Evolutionary conservation across 2,797 vertebrate species (phyloP).

Genomic region (Rhinichthys osculus): DNA sequence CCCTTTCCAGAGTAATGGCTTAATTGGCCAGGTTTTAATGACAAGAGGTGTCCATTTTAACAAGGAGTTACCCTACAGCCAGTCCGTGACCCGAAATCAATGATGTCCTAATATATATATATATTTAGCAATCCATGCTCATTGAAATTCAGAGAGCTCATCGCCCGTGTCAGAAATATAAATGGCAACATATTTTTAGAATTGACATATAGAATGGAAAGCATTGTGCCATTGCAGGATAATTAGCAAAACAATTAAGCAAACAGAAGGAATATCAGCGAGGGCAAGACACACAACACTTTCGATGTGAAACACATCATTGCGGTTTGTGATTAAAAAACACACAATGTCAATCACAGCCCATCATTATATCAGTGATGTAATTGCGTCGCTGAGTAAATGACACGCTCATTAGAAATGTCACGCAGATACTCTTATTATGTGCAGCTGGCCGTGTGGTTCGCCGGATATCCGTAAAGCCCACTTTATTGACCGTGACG

Average conservation of each 20-base stretch:
- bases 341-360: slow-evolving; percentile 28
- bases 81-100: slow-evolving; percentile 55
- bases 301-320: slow-evolving; percentile 17
- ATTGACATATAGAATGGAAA: slow-evolving; percentile 54
- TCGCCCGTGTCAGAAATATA: slow-evolving; percentile 41
- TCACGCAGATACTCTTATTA: slow-evolving; percentile 12
- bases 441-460: background rate
- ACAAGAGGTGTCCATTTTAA: slow-evolving; percentile 56
- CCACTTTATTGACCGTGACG: background rate
- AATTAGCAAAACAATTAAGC: slow-evolving; percentile 59
- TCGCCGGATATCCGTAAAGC: slow-evolving; percentile 6
- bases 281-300: slow-evolving; percentile 20
- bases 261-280: slow-evolving; percentile 47
- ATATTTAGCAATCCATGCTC: slow-evolving; percentile 30
- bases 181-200: slow-evolving; percentile 46
- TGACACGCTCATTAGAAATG: slow-evolving; percentile 36
- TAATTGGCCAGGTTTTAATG: slow-evolving; percentile 55
- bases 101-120: slow-evolving; percentile 51
- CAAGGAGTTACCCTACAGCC: slow-evolving; percentile 55
- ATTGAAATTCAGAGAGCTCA: slow-evolving; percentile 50
- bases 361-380: slow-evolving; percentile 19
- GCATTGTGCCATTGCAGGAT: slow-evolving; percentile 49
- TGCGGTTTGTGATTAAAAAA: slow-evolving; percentile 10
- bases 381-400: slow-evolving; percentile 4
- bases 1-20: slow-evolving; percentile 3